Evolutionary conservation across 2,113 vertebrate genomes (phyloP), one percentile per base, ranked within the genome.

Genomic region (Marmota monax): DNA sequence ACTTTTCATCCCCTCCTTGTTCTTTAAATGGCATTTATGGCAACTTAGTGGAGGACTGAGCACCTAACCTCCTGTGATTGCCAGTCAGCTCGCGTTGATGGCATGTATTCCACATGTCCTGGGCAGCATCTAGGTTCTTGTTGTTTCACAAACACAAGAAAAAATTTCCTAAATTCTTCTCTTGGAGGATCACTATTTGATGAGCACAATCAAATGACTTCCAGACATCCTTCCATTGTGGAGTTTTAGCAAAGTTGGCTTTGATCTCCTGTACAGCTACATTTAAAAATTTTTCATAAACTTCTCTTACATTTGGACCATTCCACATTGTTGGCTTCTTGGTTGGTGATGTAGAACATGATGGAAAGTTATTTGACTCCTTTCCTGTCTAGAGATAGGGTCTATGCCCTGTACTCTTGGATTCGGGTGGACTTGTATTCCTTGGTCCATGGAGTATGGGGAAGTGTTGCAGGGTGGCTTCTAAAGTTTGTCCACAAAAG

Each of bases 181-280:
- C 94, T 73, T 77, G 32, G 48, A 78, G 45, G 39, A 69, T 93
- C n/a, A 48, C 48, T 87, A 39, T 76, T 85, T 90, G 84, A 82
- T 29, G n/a, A 88, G 37, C 11, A 27, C 7, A 80, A 32, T 16
- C 29, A 73, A 85, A 85, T 63, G 22, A 45, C 42, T 85, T 82
- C n/a, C 23, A 92, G 85, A 73, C 61, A 58, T 29, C 45, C 67
- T 88, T 91, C 29, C n/a, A 83, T 32, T 92, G 82, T 61, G 56
- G 53, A 74, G 70, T 67, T 85, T 93, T 92, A 92, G 39, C 11
- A 77, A 58, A 61, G 20, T 63, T 78, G 84, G 32, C 82, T 97
- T 88, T 85, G 45, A 80, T 84, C 86, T 94, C 72, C 14, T 84
- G 27, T 65, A 9, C 88, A 77, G 18, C 23, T 87, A 29, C 18